Evolutionary conservation across 2,797 vertebrate genomes (phyloP), one percentile per base, ranked within the genome.

Genomic region (Agapornis canus): DNA sequence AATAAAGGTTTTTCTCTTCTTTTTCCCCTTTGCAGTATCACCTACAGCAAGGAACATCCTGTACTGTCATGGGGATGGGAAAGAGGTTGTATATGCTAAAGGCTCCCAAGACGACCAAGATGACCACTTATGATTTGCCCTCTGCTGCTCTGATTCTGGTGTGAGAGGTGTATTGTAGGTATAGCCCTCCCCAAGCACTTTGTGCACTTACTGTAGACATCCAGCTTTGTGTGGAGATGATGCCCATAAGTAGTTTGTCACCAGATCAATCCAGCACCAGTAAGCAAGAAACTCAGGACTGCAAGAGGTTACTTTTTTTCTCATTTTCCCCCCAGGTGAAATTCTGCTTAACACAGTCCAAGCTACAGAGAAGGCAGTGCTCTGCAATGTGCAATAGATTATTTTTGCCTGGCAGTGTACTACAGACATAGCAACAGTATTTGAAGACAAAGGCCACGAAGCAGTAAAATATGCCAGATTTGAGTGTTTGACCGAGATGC

Each of bases 401-500:
- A 51, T 90, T 89, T 95, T 95, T 86, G 54, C 49, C 63, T 49
- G 59, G 66, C n/a, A 61, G 51, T 56, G 22, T 42, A 59, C 81
- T 76, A 29, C 23, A 70, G 88, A 48, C 45, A 39, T 22, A 68
- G 63, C 57, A 47, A 76, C 21, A 42, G 51, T 56, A 64, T 79
- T 82, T 63, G 82, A 72, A 92, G 52, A 92, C 69, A 92, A 92
- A 90, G 45, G 71, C 26, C 47, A 39, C 8, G 21, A 63, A 79
- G 49, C 73, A 78, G 43, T 77, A 85, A 96, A 92, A 78, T 81
- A 76, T 60, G 54, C 65, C 71, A 90, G 69, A 93, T 82, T 57
- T 89, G 51, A 70, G 27, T 57, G 60, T 91, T 95, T 93, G 68
- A 92, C 61, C 51, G 78, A 89, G 90, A 68, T 54, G 25, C 72